A percentile compares a stretch with the other conserved stretches of the same genome.
phyloP scores from a whole-genome alignment of 2,888 invertebrate genomes.

The Thereva unica region DNA sequence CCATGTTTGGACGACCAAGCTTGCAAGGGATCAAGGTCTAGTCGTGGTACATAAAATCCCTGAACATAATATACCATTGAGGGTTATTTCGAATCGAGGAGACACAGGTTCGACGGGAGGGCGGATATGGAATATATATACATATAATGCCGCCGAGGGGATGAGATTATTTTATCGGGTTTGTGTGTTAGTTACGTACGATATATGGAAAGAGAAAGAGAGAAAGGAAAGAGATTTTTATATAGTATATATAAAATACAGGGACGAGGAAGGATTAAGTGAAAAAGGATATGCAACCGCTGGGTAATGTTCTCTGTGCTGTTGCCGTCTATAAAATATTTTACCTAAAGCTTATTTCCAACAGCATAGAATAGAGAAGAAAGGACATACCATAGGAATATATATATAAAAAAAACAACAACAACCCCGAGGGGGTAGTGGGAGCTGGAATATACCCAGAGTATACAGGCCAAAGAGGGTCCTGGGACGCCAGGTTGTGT shows the following conservation, averaged over 20 bases:
- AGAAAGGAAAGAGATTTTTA: neutral
- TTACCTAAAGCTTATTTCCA: too few species aligned
- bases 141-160: constrained; percentile 10
- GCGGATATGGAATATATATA: constrained; percentile 1
- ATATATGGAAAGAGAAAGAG: too few species aligned
- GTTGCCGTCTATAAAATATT: too few species aligned
- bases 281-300: constrained; percentile 10
- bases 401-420: too few species aligned
- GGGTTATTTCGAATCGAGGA: constrained; percentile 8
- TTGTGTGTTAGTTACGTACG: constrained; percentile 30
- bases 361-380: too few species aligned
- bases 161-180: constrained; percentile 22
- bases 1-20: constrained; percentile 3
- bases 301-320: neutral
- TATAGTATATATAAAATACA: neutral
- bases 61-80: neutral
- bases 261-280: neutral
- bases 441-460: too few species aligned
- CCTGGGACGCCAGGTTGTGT: constrained; percentile 1
- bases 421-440: too few species aligned
- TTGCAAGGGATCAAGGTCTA: constrained; percentile 33
- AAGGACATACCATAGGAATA: too few species aligned
- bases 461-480: too few species aligned
- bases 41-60: constrained; percentile 27
- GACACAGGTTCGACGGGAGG: neutral